Evolutionary conservation across 37 sponge, comb jelly and placozoan species (phyloP), one percentile per base, ranked within the genome.

Genomic region (Ianthella basta): DNA sequence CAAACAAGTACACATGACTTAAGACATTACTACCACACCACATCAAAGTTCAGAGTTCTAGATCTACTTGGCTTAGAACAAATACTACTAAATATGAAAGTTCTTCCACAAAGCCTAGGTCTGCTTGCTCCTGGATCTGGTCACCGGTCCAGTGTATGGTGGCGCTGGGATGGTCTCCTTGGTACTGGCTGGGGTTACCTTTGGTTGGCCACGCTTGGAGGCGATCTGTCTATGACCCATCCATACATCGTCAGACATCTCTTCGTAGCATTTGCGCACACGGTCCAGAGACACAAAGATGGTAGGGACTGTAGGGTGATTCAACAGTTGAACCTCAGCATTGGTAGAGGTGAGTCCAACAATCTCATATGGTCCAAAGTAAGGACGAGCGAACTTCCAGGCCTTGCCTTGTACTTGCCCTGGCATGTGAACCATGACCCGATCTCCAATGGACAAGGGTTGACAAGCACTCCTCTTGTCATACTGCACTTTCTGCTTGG

Each of bases 391-490:
- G 19, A 80, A 39, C 81, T 86, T 86, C 56, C 80, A 21, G 16
- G 50, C 40, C 56, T 86, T 66, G 19, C 87, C 81, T 14, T 32
- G 68, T 21, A 57, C 59, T 33, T 86, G 70, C 15, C 20, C 20
- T 13, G 69, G 87, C 78, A 85, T 85, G 50, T 60, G 74, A 8
- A 74, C 61, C 72, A 70, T 85, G 50, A 84, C 78, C 4, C 85
- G 60, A 60, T 85, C 85, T 50, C 85, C 85, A 39, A 53, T 13
- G 4, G 32, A 27, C 25, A 61, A 14, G 1, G 25, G 30, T 1
- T 29, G 72, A 15, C 13, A 15, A 16, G 35, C 34, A 21, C 18
- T 21, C 27, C 10, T 59, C 41, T 34, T 57, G 64, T 85, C 78
- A 85, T 85, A 77, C 23, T 77, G 36, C 36, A 23, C 15, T 21